Conservation (phyloP, 2,113 vertebrate species). For the Sarotherodon lohbergeri region DNA sequence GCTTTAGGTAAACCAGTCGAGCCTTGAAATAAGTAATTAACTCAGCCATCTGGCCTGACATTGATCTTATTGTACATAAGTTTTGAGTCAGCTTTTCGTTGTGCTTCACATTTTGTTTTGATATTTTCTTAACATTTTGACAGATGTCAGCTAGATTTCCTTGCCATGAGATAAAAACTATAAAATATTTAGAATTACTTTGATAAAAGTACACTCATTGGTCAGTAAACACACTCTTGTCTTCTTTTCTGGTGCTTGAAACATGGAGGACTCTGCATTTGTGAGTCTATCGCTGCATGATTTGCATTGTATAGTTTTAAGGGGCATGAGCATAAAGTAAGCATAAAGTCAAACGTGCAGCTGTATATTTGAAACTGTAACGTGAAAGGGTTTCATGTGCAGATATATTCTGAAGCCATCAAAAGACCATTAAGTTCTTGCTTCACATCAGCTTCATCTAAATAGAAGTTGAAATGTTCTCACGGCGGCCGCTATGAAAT, state of each 20-base stretch:
- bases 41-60: constrained; percentile 15
- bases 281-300: constrained; percentile 16
- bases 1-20: neutral
- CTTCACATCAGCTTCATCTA: neutral
- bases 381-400: neutral
- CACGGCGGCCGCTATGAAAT: neutral
- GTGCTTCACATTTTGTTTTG: constrained; percentile 19
- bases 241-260: neutral
- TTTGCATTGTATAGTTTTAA: neutral
- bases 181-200: neutral
- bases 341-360: neutral
- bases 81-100: constrained; percentile 1
- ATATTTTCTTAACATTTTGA: neutral
- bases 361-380: neutral
- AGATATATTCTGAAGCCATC: neutral
- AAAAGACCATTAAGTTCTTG: neutral
- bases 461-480: neutral
- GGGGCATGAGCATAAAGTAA: neutral
- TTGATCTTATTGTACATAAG: constrained; percentile 20
- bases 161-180: neutral
- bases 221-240: neutral
- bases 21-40: constrained; percentile 28
- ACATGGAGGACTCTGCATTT: neutral
- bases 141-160: neutral
- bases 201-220: constrained; percentile 5